These are phyloP conservation scores for Amiota communis DNA, from an alignment of 2,888 invertebrate species.

Conservation along the genomic window DNA sequence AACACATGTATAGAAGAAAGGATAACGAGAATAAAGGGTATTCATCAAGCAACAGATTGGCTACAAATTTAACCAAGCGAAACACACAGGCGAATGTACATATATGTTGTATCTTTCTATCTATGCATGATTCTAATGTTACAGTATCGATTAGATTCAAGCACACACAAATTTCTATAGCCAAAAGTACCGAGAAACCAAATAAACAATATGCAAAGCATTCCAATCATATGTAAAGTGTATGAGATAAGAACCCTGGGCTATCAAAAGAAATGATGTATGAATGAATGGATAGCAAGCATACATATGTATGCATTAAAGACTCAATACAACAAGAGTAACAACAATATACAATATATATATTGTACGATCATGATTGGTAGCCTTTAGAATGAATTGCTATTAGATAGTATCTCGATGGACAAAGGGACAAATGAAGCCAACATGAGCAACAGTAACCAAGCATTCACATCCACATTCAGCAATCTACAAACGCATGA, in stretches of 20 bases:
- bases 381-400: no score
- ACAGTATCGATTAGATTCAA: slow-evolving; percentile 19
- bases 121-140: not conserved
- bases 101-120: no score
- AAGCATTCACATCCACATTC: not conserved
- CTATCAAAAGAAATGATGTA: not conserved
- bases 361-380: no score
- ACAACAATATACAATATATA: not conserved
- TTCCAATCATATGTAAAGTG: not conserved
- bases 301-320: not conserved
- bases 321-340: not conserved
- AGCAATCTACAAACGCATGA: not conserved
- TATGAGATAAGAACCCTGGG: not conserved
- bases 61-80: not conserved
- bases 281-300: not conserved
- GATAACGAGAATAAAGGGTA: not conserved
- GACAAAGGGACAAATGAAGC: not conserved
- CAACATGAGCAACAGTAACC: not conserved
- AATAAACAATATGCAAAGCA: not conserved
- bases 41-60: not conserved
- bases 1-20: not conserved
- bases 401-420: not conserved
- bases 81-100: not conserved
- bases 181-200: not conserved
- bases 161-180: not conserved